phyloP scores from a whole-genome alignment of 2,888 invertebrate genomes.

The Spilarctia lutea region DNA sequence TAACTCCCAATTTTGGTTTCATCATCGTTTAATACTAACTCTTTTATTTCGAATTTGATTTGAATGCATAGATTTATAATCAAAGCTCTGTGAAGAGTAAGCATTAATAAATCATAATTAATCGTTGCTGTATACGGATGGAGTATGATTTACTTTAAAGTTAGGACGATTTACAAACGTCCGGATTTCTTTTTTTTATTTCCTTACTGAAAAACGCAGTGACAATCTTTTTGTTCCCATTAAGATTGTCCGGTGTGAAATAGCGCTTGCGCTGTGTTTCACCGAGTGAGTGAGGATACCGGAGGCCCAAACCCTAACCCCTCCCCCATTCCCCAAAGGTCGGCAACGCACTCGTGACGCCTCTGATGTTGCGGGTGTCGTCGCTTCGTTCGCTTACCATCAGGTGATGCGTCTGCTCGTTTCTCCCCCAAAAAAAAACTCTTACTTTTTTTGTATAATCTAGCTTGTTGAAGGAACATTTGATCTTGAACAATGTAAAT shows the following conservation, averaged over 20 bases:
- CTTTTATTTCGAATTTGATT: conserved; percentile 8
- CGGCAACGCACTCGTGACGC: no score
- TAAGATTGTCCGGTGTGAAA: not conserved
- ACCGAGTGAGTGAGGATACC: no score
- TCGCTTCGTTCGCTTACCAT: no score
- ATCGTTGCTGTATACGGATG: not conserved
- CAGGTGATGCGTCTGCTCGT: no score
- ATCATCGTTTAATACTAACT: conserved; percentile 62
- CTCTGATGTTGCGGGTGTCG: no score
- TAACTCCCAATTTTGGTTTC: conserved; percentile 58
- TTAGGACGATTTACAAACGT: not conserved
- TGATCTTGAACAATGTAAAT: not conserved
- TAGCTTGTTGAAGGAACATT: not conserved
- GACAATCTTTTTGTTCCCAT: not conserved
- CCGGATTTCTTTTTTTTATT: not conserved
- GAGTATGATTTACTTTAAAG: no score
- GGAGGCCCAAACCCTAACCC: no score
- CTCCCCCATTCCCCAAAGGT: no score
- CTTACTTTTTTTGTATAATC: not conserved
- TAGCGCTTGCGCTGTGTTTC: no score
- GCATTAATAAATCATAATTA: not conserved
- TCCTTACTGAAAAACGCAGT: not conserved
- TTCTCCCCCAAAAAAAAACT: no score
- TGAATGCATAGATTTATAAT: not conserved
- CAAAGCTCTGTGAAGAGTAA: not conserved